These are phyloP conservation scores for Poecilobothrus nobilitatus DNA, from an alignment of 2,888 invertebrate genomes.

Conservation along the genomic window DNA sequence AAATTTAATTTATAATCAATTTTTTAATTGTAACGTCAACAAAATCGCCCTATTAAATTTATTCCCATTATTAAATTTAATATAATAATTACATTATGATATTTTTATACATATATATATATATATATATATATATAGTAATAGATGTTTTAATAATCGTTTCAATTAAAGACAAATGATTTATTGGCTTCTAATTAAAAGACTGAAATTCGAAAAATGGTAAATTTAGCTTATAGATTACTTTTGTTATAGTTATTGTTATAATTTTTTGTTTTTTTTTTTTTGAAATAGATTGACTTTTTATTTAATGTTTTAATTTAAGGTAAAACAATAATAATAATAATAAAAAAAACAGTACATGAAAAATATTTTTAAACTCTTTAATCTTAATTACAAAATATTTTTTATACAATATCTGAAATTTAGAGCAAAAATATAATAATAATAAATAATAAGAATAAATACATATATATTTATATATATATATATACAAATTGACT, in stretches of 20 bases:
- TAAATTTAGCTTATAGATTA: not conserved
- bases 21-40: not conserved
- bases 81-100: not conserved
- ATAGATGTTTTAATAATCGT: not conserved
- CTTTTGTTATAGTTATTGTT: no score
- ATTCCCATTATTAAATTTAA: not conserved
- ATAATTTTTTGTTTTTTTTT: no score
- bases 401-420: not conserved
- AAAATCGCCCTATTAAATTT: not conserved
- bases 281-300: no score
- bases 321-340: no score
- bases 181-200: not conserved
- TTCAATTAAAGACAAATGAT: not conserved
- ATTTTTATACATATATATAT: not conserved
- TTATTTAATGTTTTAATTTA: no score
- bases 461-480: no score
- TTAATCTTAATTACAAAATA: conserved; percentile 1
- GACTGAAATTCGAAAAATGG: not conserved
- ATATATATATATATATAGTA: not conserved
- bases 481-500: no score
- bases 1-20: not conserved
- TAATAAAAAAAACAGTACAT: not conserved
- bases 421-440: no score
- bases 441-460: no score
- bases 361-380: not conserved